These are phyloP conservation scores for Drosophila niveifrons DNA, from an alignment of 2,888 invertebrate genomes.

Conservation along the genomic window DNA sequence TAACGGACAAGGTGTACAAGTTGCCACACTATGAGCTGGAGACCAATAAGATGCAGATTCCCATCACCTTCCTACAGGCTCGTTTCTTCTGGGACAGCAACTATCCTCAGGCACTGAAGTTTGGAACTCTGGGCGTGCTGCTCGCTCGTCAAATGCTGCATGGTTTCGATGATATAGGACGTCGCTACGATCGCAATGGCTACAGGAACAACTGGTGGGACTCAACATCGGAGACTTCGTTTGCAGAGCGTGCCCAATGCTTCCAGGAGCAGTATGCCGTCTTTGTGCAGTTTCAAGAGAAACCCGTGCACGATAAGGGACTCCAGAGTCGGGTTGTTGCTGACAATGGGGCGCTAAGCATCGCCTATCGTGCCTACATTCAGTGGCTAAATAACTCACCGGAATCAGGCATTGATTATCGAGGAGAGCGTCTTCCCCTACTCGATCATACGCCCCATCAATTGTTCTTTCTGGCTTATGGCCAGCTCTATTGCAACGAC, in stretches of 20 bases:
- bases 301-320: slow-evolving; percentile 64
- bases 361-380: slow-evolving; percentile 81
- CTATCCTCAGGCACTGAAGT: slow-evolving; percentile 81
- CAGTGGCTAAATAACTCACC: slow-evolving; percentile 79
- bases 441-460: slow-evolving; percentile 75
- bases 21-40: slow-evolving; percentile 75
- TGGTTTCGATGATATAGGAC: slow-evolving; percentile 81
- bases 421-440: slow-evolving; percentile 75
- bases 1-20: slow-evolving; percentile 61
- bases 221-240: slow-evolving; percentile 62
- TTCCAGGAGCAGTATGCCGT: slow-evolving; percentile 78
- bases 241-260: slow-evolving; percentile 73
- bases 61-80: slow-evolving; percentile 80
- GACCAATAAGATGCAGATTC: slow-evolving; percentile 78
- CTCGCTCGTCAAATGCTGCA: slow-evolving; percentile 82
- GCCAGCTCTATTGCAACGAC: slow-evolving; percentile 82
- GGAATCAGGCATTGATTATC: slow-evolving; percentile 58
- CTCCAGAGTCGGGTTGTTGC: slow-evolving; percentile 70
- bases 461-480: slow-evolving; percentile 82
- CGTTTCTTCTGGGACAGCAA: slow-evolving; percentile 82
- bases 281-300: slow-evolving; percentile 68
- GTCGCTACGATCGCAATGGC: slow-evolving; percentile 78
- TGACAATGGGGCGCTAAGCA: slow-evolving; percentile 81
- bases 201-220: slow-evolving; percentile 83
- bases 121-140: slow-evolving; percentile 78